Evolutionary conservation across 2,797 vertebrate genomes (phyloP).

Genomic region (Ataeniobius toweri): DNA sequence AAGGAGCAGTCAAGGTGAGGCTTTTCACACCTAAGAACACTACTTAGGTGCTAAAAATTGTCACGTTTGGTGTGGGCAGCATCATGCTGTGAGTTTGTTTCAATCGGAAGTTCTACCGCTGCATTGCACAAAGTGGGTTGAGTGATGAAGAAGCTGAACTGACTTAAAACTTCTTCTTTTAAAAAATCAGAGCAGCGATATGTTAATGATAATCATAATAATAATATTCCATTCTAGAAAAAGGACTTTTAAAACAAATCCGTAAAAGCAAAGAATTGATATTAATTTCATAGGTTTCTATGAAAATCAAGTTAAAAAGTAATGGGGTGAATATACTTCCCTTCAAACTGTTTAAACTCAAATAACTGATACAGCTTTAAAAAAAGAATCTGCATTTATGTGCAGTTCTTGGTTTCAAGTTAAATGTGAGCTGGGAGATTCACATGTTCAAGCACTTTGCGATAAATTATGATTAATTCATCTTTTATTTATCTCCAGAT

Average conservation of each 20-base stretch:
- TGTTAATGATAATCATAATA: too few species aligned
- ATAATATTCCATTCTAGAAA: not conserved
- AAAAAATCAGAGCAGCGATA: too few species aligned
- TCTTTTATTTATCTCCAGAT: slow-evolving; percentile 18
- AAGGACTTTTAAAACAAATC: too few species aligned
- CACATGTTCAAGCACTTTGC: not conserved
- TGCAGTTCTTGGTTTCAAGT: too few species aligned
- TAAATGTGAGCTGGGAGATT: not conserved
- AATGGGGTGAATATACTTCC: not conserved
- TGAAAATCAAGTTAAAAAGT: not conserved
- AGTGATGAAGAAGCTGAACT: not conserved
- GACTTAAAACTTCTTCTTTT: not conserved
- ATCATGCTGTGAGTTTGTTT: not conserved
- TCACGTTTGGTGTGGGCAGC: not conserved
- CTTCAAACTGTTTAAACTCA: not conserved
- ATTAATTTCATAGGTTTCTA: not conserved
- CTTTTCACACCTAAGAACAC: not conserved
- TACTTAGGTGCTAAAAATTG: not conserved
- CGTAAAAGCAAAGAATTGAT: too few species aligned
- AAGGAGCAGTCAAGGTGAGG: too few species aligned
- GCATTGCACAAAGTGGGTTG: too few species aligned
- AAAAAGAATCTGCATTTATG: not conserved
- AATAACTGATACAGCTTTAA: not conserved
- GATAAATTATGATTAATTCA: slow-evolving; percentile 12
- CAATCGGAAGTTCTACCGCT: too few species aligned